phyloP scores from a whole-genome alignment of 1,140 invertebrate species.

The Spodoptera litura region DNA sequence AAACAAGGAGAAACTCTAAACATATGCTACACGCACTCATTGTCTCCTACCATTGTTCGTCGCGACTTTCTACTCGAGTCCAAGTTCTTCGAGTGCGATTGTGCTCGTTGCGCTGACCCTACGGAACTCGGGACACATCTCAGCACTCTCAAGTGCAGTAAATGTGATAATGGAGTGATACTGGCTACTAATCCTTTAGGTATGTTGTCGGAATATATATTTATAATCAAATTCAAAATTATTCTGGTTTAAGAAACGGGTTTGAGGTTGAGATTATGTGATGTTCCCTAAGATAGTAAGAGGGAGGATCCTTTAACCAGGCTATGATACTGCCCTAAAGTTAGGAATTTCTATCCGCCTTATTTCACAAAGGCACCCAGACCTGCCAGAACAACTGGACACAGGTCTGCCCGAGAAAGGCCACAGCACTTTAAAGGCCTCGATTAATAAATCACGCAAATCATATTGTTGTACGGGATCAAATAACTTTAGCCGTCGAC shows the following conservation, averaged over 20 bases:
- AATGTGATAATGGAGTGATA: conserved; percentile 90
- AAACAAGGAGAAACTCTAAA: conserved; percentile 88
- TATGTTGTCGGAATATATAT: conserved; percentile 64
- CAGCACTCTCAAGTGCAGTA: conserved; percentile 91
- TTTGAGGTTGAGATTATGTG: too few relatives aligned
- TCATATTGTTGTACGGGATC: conserved; percentile 1
- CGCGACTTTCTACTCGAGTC: conserved; percentile 90
- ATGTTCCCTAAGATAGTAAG: too few relatives aligned
- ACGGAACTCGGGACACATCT: conserved; percentile 92
- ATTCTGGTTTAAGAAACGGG: too few relatives aligned
- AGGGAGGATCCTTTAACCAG: too few relatives aligned
- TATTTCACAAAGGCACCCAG: too few relatives aligned
- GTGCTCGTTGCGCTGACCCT: conserved; percentile 90
- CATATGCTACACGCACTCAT: conserved; percentile 91
- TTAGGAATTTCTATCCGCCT: too few relatives aligned
- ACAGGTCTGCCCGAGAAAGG: neutral
- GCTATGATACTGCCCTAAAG: too few relatives aligned
- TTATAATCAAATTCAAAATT: too few relatives aligned
- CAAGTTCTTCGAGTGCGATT: conserved; percentile 92
- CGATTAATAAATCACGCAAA: neutral
- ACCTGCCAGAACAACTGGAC: too few relatives aligned
- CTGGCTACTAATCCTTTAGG: conserved; percentile 89
- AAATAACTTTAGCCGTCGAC: neutral
- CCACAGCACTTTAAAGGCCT: neutral
- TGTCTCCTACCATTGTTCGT: conserved; percentile 91